Evolutionary conservation across 2,888 invertebrate genomes (phyloP).

Genomic region (Rhamphomyia laevipes): DNA sequence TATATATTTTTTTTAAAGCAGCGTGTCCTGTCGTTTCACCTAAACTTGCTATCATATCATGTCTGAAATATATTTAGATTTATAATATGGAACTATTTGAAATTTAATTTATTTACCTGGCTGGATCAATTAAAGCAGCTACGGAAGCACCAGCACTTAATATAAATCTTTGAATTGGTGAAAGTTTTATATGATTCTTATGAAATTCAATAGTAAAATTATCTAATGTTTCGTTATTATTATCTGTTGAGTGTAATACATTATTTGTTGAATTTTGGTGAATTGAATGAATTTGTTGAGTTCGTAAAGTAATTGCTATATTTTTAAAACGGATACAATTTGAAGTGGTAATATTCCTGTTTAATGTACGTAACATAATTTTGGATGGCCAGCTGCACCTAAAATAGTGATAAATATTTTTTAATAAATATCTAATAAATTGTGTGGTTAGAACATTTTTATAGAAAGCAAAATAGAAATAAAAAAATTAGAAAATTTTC

Average conservation of each 20-base stretch:
- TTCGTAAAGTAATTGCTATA: too few species aligned
- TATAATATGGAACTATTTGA: too few species aligned
- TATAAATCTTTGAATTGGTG: conserved; percentile 60
- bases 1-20: conserved; percentile 59
- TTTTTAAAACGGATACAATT: too few species aligned
- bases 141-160: conserved; percentile 80
- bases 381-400: too few species aligned
- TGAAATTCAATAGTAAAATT: conserved; percentile 50
- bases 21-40: conserved; percentile 77
- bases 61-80: conserved; percentile 36
- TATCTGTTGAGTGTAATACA: not conserved
- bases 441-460: too few species aligned
- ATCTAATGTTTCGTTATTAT: conserved; percentile 20
- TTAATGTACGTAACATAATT: too few species aligned
- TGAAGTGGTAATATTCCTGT: too few species aligned
- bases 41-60: conserved; percentile 89
- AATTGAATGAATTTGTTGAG: too few species aligned
- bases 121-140: conserved; percentile 70
- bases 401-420: too few species aligned
- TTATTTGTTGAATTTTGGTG: not conserved
- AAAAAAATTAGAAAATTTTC: too few species aligned
- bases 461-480: too few species aligned
- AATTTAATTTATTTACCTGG: conserved; percentile 31
- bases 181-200: conserved; percentile 51
- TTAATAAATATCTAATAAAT: too few species aligned